A percentile compares a stretch with the other conserved stretches of the same genome.
phyloP scores from a whole-genome alignment of 2,888 invertebrate genomes.

The Synergus umbraculus region DNA sequence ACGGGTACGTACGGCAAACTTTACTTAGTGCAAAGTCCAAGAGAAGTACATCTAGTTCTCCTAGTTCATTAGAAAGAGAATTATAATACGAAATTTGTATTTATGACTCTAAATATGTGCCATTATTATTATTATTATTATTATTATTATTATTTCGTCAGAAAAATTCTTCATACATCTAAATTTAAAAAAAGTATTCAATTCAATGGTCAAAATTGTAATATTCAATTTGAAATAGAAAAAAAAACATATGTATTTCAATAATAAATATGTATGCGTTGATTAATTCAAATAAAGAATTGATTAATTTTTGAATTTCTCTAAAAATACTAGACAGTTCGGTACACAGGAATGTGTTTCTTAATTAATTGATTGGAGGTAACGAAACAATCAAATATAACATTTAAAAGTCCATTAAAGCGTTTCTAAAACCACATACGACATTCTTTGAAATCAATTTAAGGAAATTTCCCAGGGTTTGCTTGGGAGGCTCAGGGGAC shows the following conservation, averaged over 20 bases:
- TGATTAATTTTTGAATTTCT: no score
- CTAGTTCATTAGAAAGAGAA: slow-evolving; percentile 27
- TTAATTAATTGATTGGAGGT: slow-evolving; percentile 33
- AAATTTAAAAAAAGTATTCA: no score
- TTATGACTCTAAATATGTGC: not conserved
- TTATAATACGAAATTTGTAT: slow-evolving; percentile 19
- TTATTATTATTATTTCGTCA: not conserved
- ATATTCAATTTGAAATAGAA: no score
- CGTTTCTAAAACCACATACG: not conserved
- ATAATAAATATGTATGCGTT: no score
- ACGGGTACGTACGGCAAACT: slow-evolving; percentile 20
- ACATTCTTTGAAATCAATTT: slow-evolving; percentile 23
- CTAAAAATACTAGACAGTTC: not conserved
- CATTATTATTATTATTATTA: not conserved
- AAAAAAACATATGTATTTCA: no score
- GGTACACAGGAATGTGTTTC: not conserved
- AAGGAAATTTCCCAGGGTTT: slow-evolving; percentile 25
- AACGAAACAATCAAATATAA: not conserved
- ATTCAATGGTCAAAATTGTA: no score
- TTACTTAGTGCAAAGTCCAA: slow-evolving; percentile 28
- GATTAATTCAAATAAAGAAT: no score
- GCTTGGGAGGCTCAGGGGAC: not conserved
- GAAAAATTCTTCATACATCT: no score
- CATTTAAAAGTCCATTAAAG: slow-evolving; percentile 11
- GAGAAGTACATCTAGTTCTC: slow-evolving; percentile 21